phyloP scores from a whole-genome alignment of 1,140 invertebrate species.

The Sycobia sp. region DNA sequence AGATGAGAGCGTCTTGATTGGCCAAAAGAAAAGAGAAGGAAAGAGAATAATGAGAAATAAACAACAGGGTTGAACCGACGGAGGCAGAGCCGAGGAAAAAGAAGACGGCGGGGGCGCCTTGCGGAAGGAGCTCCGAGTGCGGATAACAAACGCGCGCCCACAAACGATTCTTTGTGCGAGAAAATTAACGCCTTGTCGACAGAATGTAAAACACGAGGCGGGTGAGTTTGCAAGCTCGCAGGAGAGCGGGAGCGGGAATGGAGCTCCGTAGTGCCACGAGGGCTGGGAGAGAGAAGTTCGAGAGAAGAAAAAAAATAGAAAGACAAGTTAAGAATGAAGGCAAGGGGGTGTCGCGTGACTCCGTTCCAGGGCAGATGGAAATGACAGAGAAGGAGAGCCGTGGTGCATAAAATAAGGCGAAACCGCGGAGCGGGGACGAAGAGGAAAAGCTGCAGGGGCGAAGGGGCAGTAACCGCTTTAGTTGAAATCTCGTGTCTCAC shows the following conservation, averaged over 20 bases:
- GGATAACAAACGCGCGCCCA: conserved; percentile 17
- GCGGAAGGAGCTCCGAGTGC: no score
- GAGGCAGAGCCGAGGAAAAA: no score
- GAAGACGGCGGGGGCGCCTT: no score
- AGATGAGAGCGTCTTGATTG: no score
- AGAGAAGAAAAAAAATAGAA: conserved; percentile 17
- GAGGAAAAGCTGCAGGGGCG: background rate
- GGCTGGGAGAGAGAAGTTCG: background rate
- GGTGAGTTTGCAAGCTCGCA: background rate
- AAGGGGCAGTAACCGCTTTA: background rate
- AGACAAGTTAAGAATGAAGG: no score
- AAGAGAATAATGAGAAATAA: no score
- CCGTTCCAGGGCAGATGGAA: conserved; percentile 34
- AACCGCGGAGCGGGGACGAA: background rate
- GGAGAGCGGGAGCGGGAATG: background rate
- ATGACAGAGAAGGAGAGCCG: conserved; percentile 12
- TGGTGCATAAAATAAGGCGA: conserved; percentile 4
- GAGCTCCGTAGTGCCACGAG: background rate
- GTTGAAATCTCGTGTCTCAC: conserved; percentile 19
- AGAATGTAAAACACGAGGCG: conserved; percentile 22
- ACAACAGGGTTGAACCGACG: no score
- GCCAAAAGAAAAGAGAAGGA: no score
- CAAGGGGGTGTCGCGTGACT: no score
- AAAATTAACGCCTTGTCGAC: conserved; percentile 38
- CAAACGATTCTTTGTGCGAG: conserved; percentile 29